phyloP scores from a whole-genome alignment of 30 jellyfish, hydroid and myxozoan genomes.

The Euphysa ruthae region DNA sequence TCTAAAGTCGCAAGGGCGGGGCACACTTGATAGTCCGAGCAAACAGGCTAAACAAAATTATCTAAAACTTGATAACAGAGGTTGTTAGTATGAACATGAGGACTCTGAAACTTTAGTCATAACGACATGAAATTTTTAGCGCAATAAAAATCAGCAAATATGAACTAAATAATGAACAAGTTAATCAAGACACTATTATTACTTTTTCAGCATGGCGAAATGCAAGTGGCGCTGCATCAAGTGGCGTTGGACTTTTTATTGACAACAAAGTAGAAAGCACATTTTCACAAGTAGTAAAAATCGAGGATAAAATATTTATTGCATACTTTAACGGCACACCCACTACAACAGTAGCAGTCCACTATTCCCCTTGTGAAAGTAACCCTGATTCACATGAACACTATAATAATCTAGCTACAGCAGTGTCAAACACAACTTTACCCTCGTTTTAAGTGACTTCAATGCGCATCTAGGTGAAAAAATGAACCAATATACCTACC shows the following conservation, averaged over 20 bases:
- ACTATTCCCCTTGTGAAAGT: constrained; percentile 28
- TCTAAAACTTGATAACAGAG: too few relatives aligned
- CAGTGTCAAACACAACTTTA: constrained; percentile 22
- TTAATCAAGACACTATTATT: neutral
- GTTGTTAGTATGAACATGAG: too few relatives aligned
- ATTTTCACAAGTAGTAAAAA: constrained; percentile 2
- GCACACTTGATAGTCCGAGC: too few relatives aligned
- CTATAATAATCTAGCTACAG: constrained; percentile 5
- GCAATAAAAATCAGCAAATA: too few relatives aligned
- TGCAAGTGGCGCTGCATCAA: constrained; percentile 9
- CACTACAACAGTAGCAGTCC: constrained; percentile 6
- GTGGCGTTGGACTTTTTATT: constrained; percentile 19
- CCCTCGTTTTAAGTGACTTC: constrained; percentile 30
- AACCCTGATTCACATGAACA: constrained; percentile 23
- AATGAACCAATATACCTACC: constrained; percentile 23
- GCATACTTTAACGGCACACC: constrained; percentile 30
- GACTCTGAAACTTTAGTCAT: too few relatives aligned
- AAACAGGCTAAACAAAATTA: too few relatives aligned
- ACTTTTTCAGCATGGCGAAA: constrained; percentile 22
- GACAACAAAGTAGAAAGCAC: neutral
- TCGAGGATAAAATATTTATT: constrained; percentile 12
- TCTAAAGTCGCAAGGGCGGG: too few relatives aligned
- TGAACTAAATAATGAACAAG: neutral
- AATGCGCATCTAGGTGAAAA: constrained; percentile 32
- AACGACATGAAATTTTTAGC: too few relatives aligned